Percentiles rank a stretch among this genome's conserved stretches.
Evolutionary conservation across 2,888 invertebrate species (phyloP).

Genomic region (Salticus scenicus): DNA sequence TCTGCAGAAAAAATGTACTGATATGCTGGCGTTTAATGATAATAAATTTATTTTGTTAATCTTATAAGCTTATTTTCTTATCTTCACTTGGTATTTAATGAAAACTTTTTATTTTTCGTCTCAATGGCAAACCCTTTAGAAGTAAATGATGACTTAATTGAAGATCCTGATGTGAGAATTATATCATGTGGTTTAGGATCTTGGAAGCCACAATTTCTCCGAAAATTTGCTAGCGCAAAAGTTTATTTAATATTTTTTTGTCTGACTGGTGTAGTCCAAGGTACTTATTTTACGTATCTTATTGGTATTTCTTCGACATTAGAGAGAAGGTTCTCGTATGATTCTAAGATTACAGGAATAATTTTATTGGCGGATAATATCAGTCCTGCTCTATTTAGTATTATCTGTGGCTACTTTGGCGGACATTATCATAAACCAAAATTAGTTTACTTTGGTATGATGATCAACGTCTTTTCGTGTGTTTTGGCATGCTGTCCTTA

Average conservation of each 20-base stretch:
- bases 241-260: constrained; percentile 69
- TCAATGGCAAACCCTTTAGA: not conserved
- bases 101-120: no score
- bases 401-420: constrained; percentile 71
- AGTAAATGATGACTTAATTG: not conserved
- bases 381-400: constrained; percentile 57
- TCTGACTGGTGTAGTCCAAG: constrained; percentile 70
- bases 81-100: no score
- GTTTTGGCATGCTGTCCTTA: constrained; percentile 70
- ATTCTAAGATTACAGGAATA: constrained; percentile 69
- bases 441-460: constrained; percentile 62
- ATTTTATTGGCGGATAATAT: constrained; percentile 71
- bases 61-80: no score
- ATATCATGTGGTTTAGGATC: not conserved
- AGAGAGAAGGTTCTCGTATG: constrained; percentile 71
- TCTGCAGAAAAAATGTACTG: no score
- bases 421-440: constrained; percentile 63
- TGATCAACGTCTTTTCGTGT: constrained; percentile 68
- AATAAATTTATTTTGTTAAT: no score
- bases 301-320: constrained; percentile 70
- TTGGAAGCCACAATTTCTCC: constrained; percentile 62
- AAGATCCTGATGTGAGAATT: not conserved
- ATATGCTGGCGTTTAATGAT: no score
- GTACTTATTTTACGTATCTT: constrained; percentile 71
- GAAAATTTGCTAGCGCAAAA: constrained; percentile 70